Conservation (phyloP, 2,888 invertebrate species). For the Chrysolina americana region DNA sequence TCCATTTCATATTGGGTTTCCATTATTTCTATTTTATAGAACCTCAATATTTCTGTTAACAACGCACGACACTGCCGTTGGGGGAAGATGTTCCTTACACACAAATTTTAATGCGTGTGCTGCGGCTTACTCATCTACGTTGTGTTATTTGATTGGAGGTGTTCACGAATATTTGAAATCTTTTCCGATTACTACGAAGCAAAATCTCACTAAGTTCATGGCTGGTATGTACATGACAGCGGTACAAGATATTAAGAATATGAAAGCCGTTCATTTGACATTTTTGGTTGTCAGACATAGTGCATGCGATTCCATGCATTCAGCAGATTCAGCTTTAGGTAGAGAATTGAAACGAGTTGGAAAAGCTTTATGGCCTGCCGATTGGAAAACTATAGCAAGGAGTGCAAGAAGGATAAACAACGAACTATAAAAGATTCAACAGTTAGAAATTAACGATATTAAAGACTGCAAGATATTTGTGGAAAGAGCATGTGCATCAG, state of each 20-base stretch:
- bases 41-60: too few species aligned
- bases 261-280: slow-evolving; percentile 52
- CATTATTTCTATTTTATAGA: too few species aligned
- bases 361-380: slow-evolving; percentile 1
- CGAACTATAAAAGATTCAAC: neutral
- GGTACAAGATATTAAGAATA: slow-evolving; percentile 47
- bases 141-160: too few species aligned
- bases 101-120: too few species aligned
- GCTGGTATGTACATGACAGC: slow-evolving; percentile 53
- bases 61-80: too few species aligned
- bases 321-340: slow-evolving; percentile 46
- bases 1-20: too few species aligned
- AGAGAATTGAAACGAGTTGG: neutral
- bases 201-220: slow-evolving; percentile 55
- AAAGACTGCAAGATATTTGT: neutral
- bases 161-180: slow-evolving; percentile 49
- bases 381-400: neutral
- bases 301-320: slow-evolving; percentile 49
- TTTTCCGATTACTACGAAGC: slow-evolving; percentile 45
- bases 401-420: neutral
- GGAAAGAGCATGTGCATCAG: slow-evolving; percentile 18
- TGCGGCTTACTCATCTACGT: too few species aligned
- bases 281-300: slow-evolving; percentile 45
- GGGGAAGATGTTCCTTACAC: too few species aligned
- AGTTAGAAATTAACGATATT: neutral